These are phyloP conservation scores for Pogonomyrmex californicus DNA, from an alignment of 1,140 invertebrate species.

Conservation along the genomic window DNA sequence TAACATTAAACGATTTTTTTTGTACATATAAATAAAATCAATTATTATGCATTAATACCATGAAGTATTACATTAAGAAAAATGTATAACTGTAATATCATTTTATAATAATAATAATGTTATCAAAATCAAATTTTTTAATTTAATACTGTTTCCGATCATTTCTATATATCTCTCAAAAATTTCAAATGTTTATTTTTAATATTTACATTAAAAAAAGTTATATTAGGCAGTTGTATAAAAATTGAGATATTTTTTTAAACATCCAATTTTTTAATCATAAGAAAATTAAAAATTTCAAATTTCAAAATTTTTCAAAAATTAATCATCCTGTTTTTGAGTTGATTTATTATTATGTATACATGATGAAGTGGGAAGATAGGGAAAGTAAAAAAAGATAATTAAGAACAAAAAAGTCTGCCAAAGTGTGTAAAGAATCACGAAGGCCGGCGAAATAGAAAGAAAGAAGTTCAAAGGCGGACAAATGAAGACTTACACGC, in stretches of 20 bases:
- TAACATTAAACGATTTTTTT: background rate
- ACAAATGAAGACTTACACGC: slow-evolving; percentile 77
- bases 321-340: background rate
- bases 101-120: background rate
- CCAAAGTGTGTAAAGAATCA: slow-evolving; percentile 76
- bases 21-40: background rate
- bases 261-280: background rate
- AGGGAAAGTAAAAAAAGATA: slow-evolving; percentile 53
- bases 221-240: background rate
- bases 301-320: too few species aligned
- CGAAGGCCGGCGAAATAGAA: slow-evolving; percentile 42
- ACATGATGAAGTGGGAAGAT: background rate
- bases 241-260: background rate
- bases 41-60: too few species aligned
- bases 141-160: background rate
- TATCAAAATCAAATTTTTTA: background rate
- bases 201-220: background rate
- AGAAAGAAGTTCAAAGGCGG: slow-evolving; percentile 65
- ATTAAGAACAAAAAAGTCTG: slow-evolving; percentile 78
- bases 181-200: slow-evolving; percentile 7
- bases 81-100: background rate
- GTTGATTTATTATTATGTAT: background rate
- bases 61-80: background rate
- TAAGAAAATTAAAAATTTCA: slow-evolving; percentile 9
- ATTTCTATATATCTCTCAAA: background rate